phyloP scores from a whole-genome alignment of 1,140 invertebrate genomes.

The Drosophila yakuba region DNA sequence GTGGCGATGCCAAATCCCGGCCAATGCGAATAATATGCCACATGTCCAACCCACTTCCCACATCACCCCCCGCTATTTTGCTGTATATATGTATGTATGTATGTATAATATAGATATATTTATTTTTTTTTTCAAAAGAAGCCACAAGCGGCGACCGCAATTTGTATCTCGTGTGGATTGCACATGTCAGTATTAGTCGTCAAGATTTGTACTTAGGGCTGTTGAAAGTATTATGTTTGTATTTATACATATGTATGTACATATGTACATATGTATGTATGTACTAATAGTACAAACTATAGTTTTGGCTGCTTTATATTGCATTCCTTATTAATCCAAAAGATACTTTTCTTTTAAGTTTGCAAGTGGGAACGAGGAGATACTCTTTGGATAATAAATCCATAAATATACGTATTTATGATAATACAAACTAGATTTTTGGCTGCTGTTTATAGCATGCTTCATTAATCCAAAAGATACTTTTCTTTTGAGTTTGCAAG shows the following conservation, averaged over 20 bases:
- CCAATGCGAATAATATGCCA: constrained; percentile 72
- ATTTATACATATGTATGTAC: no score
- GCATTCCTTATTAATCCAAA: no score
- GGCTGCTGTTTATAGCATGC: no score
- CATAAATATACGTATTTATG: neutral
- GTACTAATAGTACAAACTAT: no score
- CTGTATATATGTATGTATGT: neutral
- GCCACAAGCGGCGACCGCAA: constrained; percentile 54
- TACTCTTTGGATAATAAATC: constrained; percentile 34
- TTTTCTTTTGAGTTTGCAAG: neutral
- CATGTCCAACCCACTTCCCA: constrained; percentile 35
- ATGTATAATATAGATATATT: neutral
- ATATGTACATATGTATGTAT: no score
- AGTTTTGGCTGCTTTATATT: no score
- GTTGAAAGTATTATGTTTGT: neutral
- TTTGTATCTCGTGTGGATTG: constrained; percentile 36
- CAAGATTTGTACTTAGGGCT: constrained; percentile 36
- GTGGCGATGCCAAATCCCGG: constrained; percentile 56
- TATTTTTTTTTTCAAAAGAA: constrained; percentile 8
- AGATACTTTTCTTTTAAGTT: no score
- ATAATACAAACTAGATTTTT: no score
- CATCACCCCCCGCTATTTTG: neutral
- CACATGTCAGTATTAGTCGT: constrained; percentile 73
- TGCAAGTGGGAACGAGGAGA: no score
- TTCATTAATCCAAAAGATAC: no score